phyloP scores from a whole-genome alignment of 2,113 vertebrate species.

The Paradoxurus hermaphroditus region DNA sequence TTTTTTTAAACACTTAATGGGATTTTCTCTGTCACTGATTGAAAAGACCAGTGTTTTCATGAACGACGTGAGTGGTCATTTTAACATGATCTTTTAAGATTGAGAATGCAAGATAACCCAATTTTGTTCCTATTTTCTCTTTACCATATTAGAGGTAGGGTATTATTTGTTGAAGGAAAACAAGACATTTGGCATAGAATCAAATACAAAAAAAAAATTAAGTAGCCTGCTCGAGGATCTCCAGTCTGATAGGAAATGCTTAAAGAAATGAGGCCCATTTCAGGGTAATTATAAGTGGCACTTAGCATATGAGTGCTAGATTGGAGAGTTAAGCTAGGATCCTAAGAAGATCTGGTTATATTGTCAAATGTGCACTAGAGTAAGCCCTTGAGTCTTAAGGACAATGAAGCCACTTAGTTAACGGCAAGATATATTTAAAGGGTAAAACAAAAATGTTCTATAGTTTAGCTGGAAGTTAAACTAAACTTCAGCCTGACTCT shows the following conservation, averaged over 20 bases:
- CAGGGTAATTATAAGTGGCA: neutral
- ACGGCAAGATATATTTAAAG: constrained; percentile 1
- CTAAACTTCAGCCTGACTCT: neutral
- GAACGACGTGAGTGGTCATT: neutral
- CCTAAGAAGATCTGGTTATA: neutral
- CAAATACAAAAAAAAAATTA: neutral
- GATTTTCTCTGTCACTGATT: neutral
- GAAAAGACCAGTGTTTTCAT: neutral
- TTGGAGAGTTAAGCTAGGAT: neutral
- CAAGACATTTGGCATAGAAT: neutral
- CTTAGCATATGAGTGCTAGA: neutral
- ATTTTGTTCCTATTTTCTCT: neutral
- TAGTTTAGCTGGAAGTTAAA: neutral
- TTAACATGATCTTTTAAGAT: neutral
- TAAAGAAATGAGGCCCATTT: neutral
- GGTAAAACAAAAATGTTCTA: neutral
- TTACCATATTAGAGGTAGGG: neutral
- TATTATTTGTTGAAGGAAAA: constrained; percentile 24
- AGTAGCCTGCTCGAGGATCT: neutral
- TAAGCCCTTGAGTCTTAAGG: neutral
- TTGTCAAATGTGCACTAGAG: neutral
- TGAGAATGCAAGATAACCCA: neutral
- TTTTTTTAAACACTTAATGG: neutral
- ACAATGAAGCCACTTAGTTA: constrained; percentile 10
- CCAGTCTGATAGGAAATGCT: neutral